Evolutionary conservation across 2,888 invertebrate genomes (phyloP), one percentile per base, ranked within the genome.

Genomic region (Melipona beecheii): DNA sequence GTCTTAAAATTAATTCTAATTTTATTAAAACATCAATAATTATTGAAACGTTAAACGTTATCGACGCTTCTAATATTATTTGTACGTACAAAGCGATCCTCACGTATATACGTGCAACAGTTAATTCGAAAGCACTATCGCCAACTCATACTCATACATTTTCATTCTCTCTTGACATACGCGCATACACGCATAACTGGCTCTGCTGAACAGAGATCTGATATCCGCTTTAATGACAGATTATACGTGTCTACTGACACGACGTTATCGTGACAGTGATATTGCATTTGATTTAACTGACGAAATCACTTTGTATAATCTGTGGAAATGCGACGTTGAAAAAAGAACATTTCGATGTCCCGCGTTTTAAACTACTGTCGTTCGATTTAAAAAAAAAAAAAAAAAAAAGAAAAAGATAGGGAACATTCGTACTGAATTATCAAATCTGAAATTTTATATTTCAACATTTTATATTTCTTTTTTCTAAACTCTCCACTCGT

Each of bases 161-260:
- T 24, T 58, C n/a, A 24, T 58, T 58, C n/a, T 15, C n/a, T 13
- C n/a, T 58, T 58, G n/a, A n/a, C n/a, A n/a, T n/a, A 56, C 56
- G 24, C n/a, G 13, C n/a, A n/a, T n/a, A n/a, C 15, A 13, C n/a
- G n/a, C n/a, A 24, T n/a, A 58, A n/a, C n/a, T 58, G 56, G n/a
- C 56, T 58, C n/a, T 58, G 13, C n/a, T 58, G n/a, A 58, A 58
- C n/a, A 58, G 2, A 2, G 2, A 13, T n/a, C 56, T 24, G 56
- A 58, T 58, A 58, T 58, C n/a, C n/a, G 56, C 56, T 58, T 58
- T 15, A n/a, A n/a, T 58, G 56, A 58, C 56, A n/a, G 56, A n/a
- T n/a, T 15, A 58, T 0, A 2, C n/a, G 24, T 5, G 15, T 43
- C 21, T n/a, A 58, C n/a, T 58, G 15, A 15, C 56, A 58, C n/a